phyloP scores from a whole-genome alignment of 2,113 vertebrate species.

The Pseudonaja textilis region DNA sequence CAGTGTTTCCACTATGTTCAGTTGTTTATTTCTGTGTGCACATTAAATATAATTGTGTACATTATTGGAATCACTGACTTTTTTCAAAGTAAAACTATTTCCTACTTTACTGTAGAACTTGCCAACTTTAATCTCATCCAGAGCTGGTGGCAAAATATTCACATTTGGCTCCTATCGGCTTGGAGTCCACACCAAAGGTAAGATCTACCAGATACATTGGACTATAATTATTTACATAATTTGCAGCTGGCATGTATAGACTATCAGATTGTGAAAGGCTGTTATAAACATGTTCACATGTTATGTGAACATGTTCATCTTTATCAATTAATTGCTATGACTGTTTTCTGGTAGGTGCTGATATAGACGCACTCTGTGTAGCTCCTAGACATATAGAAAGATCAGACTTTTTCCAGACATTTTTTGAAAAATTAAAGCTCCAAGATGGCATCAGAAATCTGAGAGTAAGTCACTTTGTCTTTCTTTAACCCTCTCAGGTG shows the following conservation, averaged over 20 bases:
- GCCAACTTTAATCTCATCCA: constrained; percentile 79
- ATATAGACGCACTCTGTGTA: constrained; percentile 96
- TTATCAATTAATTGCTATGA: background rate
- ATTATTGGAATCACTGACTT: background rate
- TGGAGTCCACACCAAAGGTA: constrained; percentile 99
- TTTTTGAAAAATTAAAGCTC: constrained; percentile 93
- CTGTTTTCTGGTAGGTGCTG: constrained; percentile 79
- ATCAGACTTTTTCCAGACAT: constrained; percentile 92
- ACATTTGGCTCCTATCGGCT: constrained; percentile 96
- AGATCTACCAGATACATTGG: background rate
- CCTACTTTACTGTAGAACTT: constrained; percentile 76
- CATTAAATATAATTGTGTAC: background rate
- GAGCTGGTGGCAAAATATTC: constrained; percentile 91
- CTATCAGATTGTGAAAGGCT: background rate
- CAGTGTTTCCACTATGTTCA: too few species aligned
- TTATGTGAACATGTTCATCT: background rate
- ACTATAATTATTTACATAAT: background rate
- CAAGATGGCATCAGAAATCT: constrained; percentile 91
- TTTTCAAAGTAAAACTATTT: background rate
- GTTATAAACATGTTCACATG: too few species aligned
- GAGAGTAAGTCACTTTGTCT: constrained; percentile 73
- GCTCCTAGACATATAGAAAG: constrained; percentile 93
- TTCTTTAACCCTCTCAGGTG: background rate
- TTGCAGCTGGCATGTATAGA: background rate
- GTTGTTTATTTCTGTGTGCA: background rate